Evolutionary conservation across 2,797 vertebrate species (phyloP), one percentile per base, ranked within the genome.

Genomic region (Poeciliopsis infans): DNA sequence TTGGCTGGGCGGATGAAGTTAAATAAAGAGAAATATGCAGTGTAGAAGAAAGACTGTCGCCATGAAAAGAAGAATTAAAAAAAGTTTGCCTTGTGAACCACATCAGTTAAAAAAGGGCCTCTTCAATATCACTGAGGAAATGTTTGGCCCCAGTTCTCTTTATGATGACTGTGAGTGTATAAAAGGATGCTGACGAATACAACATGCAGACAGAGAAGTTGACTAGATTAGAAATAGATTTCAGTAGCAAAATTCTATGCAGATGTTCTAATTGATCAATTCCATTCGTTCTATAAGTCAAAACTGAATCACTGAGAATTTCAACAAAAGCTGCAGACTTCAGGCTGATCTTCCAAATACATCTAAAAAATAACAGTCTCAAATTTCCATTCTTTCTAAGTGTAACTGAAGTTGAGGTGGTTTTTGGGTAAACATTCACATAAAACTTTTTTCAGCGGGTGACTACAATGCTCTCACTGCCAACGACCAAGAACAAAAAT

Each of bases 21-120:
- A 92, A 88, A 94, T 86, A 86, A 84, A 90, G 87, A 86, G 6
- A 85, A 80, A 83, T 43, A 45, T 87, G 83, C 80, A 84, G 87
- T 89, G 83, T 74, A 81, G 89, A 79, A 46, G 61, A 87, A 36
- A 43, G 85, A 81, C 78, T 77, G 47, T 20, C 76, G 25, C 69
- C 80, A 75, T 80, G 83, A 84, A 77, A 61, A 68, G 46, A 85
- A 39, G 66, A 77, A 53, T 28, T 39, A 25, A 86, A 81, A 86
- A 86, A 31, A n/a, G 39, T 61, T 43, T 73, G 80, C 55, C 45
- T 79, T 76, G 78, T 77, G 76, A 78, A 87, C 89, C 92, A 93
- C 92, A 90, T 90, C 82, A 90, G 83, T 77, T 76, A 86, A 71
- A 86, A 86, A 91, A 75, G 86, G 79, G 87, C 85, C 77, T 79